Evolutionary conservation across 1,140 invertebrate species (phyloP).

Genomic region (Lepidurus apus): DNA sequence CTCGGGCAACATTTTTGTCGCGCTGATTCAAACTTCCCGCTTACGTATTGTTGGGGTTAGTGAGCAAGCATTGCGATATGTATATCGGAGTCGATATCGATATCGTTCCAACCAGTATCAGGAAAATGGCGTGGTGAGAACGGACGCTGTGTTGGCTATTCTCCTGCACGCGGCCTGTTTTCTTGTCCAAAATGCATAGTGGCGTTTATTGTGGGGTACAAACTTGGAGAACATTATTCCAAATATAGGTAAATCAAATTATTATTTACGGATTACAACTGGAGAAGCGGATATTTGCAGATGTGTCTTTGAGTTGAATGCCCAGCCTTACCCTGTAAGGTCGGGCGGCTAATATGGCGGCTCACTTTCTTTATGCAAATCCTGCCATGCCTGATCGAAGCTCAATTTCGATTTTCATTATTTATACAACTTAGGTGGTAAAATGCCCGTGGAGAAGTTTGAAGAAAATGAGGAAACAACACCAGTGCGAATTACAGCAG

Average conservation of each 20-base stretch:
- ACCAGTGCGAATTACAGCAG: background rate
- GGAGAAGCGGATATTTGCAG: background rate
- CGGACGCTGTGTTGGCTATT: conserved; percentile 11
- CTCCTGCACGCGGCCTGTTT: background rate
- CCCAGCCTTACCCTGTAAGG: background rate
- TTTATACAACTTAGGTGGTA: background rate
- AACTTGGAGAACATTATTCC: conserved; percentile 16
- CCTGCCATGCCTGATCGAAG: background rate
- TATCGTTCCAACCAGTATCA: background rate
- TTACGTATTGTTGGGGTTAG: background rate
- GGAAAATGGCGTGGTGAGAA: conserved; percentile 13
- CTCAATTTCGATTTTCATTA: background rate
- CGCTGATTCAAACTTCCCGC: background rate
- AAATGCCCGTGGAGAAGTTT: background rate
- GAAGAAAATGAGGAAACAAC: conserved; percentile 14
- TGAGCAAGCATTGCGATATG: background rate
- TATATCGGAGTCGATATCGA: background rate
- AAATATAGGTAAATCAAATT: conserved; percentile 22
- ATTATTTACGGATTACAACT: background rate
- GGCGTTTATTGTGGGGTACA: conserved; percentile 13
- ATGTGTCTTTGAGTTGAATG: background rate
- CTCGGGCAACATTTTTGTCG: background rate
- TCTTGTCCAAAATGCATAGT: conserved; percentile 22
- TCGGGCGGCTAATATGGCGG: background rate
- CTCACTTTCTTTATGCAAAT: background rate